These are phyloP conservation scores for Dendrolimus houi DNA, from an alignment of 2,888 invertebrate species.

Conservation along the genomic window DNA sequence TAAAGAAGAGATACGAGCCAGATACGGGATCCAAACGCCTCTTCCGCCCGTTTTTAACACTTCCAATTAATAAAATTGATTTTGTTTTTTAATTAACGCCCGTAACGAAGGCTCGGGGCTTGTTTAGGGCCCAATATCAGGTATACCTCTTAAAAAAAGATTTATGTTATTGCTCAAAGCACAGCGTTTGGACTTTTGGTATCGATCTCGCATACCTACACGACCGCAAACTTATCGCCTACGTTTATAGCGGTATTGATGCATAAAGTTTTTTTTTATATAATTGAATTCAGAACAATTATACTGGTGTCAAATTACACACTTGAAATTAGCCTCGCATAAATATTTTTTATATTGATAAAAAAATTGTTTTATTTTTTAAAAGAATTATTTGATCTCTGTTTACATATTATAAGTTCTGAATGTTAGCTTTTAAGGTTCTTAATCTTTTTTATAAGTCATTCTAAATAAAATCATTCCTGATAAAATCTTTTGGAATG, in stretches of 20 bases:
- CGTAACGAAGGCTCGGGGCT: slow-evolving; percentile 61
- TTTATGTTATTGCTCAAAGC: slow-evolving; percentile 73
- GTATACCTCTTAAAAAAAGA: slow-evolving; percentile 66
- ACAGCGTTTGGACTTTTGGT: slow-evolving; percentile 48
- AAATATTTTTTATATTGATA: slow-evolving; percentile 26
- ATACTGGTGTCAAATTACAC: slow-evolving; percentile 36
- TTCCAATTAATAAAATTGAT: slow-evolving; percentile 77
- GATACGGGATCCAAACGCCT: slow-evolving; percentile 60
- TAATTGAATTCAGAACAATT: slow-evolving; percentile 38
- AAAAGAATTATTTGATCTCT: not conserved
- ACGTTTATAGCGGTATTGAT: slow-evolving; percentile 45
- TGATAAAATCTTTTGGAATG: too few relatives aligned
- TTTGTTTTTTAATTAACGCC: slow-evolving; percentile 74
- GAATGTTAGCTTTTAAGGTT: slow-evolving; percentile 1
- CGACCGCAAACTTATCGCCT: slow-evolving; percentile 41
- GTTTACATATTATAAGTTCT: not conserved
- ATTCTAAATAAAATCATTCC: too few relatives aligned
- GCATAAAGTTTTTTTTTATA: slow-evolving; percentile 46
- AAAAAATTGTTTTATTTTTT: slow-evolving; percentile 14
- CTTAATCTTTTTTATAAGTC: not conserved
- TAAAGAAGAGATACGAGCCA: slow-evolving; percentile 72
- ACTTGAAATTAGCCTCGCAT: slow-evolving; percentile 32
- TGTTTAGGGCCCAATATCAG: slow-evolving; percentile 60
- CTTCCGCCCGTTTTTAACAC: slow-evolving; percentile 75
- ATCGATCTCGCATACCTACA: slow-evolving; percentile 35